phyloP scores from a whole-genome alignment of 2,797 vertebrate species.

The Lepidocolaptes lacrymiger region DNA sequence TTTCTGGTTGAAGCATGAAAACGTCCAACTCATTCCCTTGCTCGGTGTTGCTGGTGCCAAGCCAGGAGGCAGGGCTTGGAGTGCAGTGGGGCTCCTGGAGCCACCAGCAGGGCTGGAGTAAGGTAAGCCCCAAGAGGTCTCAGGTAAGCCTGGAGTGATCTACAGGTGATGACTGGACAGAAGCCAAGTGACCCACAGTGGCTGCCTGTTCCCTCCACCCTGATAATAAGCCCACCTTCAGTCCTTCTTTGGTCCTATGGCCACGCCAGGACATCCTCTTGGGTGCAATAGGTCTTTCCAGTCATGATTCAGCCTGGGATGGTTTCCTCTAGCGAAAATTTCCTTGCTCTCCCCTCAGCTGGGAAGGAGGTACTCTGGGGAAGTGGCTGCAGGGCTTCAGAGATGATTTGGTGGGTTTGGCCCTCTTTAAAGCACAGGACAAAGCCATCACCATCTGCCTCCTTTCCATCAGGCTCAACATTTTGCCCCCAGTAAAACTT shows the following conservation, averaged over 20 bases:
- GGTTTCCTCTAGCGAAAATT: background rate
- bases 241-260: background rate
- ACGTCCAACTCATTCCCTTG: accelerated
- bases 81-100: background rate
- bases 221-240: background rate
- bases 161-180: background rate
- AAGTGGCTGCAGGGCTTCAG: background rate
- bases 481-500: background rate
- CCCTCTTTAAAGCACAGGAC: accelerated
- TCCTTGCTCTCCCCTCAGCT: background rate
- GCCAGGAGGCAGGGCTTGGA: accelerated
- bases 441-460: background rate
- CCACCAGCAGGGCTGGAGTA: background rate
- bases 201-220: background rate
- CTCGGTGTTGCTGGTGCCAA: background rate
- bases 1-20: background rate
- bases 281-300: background rate
- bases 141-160: background rate
- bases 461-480: accelerated
- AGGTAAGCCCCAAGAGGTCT: background rate
- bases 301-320: background rate
- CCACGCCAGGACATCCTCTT: background rate
- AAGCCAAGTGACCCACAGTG: background rate
- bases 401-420: background rate
- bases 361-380: background rate